A percentile compares a stretch with the other conserved stretches of the same genome.
Evolutionary conservation across 2,113 vertebrate genomes (phyloP).

Genomic region (Columba livia): DNA sequence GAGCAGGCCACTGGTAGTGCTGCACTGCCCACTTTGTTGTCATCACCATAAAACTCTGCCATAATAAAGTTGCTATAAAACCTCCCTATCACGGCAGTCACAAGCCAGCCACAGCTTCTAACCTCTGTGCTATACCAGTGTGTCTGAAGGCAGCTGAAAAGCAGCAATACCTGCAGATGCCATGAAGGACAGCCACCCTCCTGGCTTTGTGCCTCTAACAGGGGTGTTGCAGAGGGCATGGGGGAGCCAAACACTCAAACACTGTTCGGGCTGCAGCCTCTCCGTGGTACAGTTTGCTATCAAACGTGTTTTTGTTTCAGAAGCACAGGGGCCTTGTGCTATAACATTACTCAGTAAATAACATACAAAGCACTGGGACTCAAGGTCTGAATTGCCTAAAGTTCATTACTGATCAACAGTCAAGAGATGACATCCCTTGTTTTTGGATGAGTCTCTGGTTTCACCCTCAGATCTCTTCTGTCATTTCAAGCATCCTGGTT

Average conservation of each 20-base stretch:
- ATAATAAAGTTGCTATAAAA: background rate
- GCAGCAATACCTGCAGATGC: background rate
- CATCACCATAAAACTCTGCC: constrained; percentile 14
- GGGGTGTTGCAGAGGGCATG: fast-evolving
- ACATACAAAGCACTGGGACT: background rate
- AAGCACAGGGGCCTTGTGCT: background rate
- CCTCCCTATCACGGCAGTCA: background rate
- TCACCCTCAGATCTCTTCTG: background rate
- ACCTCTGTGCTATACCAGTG: fast-evolving
- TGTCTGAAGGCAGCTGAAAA: background rate
- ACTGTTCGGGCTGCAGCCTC: background rate
- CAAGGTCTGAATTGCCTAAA: background rate
- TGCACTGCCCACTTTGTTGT: background rate
- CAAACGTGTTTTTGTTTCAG: background rate
- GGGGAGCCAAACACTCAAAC: background rate
- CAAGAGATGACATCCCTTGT: background rate
- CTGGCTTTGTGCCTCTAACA: background rate
- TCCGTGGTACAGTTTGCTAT: background rate
- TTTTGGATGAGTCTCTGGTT: background rate
- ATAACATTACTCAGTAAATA: background rate
- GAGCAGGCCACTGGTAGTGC: background rate
- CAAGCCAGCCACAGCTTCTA: background rate
- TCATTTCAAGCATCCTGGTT: background rate
- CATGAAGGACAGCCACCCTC: background rate
- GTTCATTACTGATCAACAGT: background rate